A percentile compares a stretch with the other conserved stretches of the same genome.
phyloP scores from a whole-genome alignment of 2,113 vertebrate genomes.

The Noctilio leporinus region DNA sequence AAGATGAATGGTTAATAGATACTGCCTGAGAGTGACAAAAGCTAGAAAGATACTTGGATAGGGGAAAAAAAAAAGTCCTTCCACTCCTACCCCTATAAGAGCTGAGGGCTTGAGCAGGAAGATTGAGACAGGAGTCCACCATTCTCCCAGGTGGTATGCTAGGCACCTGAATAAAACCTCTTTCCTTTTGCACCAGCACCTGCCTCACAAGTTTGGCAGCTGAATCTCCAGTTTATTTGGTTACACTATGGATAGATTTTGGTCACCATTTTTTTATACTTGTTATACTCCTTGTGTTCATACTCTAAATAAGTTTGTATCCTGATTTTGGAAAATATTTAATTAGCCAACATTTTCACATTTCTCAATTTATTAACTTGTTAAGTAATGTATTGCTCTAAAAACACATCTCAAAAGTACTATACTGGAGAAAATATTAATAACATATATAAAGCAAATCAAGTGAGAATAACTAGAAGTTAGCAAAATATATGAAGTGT shows the following conservation, averaged over 20 bases:
- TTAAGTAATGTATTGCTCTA: not conserved
- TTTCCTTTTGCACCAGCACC: no score
- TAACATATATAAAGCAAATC: not conserved
- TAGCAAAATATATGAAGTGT: conserved; percentile 7
- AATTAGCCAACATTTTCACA: not conserved
- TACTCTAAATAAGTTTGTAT: not conserved
- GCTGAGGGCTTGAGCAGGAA: no score
- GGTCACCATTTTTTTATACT: not conserved
- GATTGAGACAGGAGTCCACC: no score
- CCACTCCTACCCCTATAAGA: no score
- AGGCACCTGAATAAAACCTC: no score
- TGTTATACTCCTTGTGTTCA: not conserved
- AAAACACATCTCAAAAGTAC: not conserved
- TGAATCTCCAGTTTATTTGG: no score
- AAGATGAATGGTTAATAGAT: no score
- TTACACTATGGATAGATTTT: not conserved
- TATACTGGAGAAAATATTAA: not conserved
- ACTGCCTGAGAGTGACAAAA: no score
- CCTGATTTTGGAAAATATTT: conserved; percentile 18
- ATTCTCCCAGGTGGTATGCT: no score
- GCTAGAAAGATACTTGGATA: no score
- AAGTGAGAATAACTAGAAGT: not conserved
- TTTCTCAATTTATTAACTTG: not conserved
- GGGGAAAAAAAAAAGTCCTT: no score
- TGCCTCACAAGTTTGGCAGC: no score